These are phyloP conservation scores for Sebastolobus alascanus DNA, from an alignment of 2,797 vertebrate species.

Conservation along the genomic window DNA sequence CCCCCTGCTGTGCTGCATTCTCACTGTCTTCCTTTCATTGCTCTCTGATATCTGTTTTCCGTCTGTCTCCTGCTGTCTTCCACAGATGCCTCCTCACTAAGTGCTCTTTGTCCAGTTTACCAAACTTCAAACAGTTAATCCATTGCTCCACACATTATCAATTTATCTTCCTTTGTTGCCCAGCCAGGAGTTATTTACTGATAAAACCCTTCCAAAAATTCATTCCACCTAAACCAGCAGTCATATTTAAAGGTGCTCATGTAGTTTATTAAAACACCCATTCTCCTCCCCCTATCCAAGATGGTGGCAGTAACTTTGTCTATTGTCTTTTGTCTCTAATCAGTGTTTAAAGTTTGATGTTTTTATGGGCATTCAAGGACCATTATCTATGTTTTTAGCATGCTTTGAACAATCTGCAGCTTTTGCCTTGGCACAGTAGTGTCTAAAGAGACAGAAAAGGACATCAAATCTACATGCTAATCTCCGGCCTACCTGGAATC, in stretches of 20 bases:
- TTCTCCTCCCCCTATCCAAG: too few species aligned
- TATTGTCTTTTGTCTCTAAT: too few species aligned
- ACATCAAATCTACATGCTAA: too few species aligned
- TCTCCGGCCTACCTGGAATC: too few species aligned
- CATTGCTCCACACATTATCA: conserved; percentile 33
- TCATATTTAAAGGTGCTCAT: neutral
- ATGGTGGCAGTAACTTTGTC: too few species aligned
- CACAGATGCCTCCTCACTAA: conserved; percentile 43
- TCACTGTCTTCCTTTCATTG: conserved; percentile 31
- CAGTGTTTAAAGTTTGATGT: too few species aligned
- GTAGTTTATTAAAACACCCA: neutral
- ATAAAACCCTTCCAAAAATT: conserved; percentile 13
- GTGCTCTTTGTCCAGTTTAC: conserved; percentile 36
- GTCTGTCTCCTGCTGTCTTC: conserved; percentile 41
- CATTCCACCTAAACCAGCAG: neutral
- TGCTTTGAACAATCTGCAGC: too few species aligned
- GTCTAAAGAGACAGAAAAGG: too few species aligned
- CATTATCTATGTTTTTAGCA: too few species aligned
- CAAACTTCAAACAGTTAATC: conserved; percentile 44
- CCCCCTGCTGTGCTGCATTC: neutral
- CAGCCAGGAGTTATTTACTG: neutral
- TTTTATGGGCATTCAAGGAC: too few species aligned
- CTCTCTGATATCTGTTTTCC: conserved; percentile 40
- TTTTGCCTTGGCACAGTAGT: too few species aligned
- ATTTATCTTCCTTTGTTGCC: conserved; percentile 3